These are phyloP conservation scores for Erinaceus europaeus DNA, from an alignment of 2,113 vertebrate species.

Conservation along the genomic window DNA sequence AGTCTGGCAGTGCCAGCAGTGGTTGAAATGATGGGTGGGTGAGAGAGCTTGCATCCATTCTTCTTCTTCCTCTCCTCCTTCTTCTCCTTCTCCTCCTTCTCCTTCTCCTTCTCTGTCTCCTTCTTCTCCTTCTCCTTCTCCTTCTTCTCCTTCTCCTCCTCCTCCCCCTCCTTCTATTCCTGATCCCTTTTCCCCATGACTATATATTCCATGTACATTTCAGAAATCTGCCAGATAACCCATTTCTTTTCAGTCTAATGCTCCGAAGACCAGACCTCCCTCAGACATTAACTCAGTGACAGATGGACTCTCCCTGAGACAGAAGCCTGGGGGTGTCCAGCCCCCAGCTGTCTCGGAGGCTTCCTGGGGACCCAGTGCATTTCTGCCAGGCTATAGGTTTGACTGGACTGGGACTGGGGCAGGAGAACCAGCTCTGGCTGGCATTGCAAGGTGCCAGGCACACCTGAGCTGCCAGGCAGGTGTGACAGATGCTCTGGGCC, in stretches of 20 bases:
- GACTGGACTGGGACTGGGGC: constrained; percentile 30
- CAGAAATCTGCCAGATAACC: background rate
- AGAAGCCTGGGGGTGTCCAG: background rate
- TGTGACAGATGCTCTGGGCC: constrained; percentile 42
- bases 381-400: background rate
- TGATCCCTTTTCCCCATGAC: no score
- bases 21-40: no score
- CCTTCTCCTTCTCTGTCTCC: no score
- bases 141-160: no score
- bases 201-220: background rate
- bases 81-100: no score
- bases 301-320: background rate
- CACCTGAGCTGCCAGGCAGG: constrained; percentile 60
- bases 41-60: no score
- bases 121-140: no score
- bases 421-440: background rate
- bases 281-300: background rate
- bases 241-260: background rate
- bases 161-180: no score
- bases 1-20: no score
- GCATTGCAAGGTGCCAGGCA: constrained; percentile 30
- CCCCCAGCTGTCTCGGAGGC: background rate
- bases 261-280: background rate
- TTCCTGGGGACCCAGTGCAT: background rate
- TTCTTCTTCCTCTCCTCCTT: no score